phyloP scores from a whole-genome alignment of 2,113 vertebrate genomes.

The Tyrannus savana region DNA sequence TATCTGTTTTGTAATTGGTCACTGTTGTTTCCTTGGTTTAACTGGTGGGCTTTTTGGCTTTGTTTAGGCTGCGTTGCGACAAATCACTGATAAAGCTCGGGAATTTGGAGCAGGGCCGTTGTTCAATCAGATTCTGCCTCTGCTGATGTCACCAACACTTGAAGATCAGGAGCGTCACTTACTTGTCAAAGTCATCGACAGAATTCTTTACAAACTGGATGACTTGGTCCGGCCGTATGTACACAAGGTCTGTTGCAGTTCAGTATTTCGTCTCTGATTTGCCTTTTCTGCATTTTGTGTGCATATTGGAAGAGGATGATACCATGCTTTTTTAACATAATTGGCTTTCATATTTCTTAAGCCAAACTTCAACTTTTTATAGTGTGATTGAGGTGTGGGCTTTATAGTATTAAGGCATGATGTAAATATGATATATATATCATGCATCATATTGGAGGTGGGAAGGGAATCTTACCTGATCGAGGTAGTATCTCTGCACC shows the following conservation, averaged over 20 bases:
- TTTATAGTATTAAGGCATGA: not conserved
- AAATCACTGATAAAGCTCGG: slow-evolving; percentile 97
- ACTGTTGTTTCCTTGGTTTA: not conserved
- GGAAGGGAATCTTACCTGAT: not conserved
- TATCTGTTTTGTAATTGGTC: not conserved
- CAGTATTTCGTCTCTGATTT: not conserved
- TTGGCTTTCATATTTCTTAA: not conserved
- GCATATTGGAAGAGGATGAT: not conserved
- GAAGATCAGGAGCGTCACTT: slow-evolving; percentile 98
- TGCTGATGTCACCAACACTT: slow-evolving; percentile 97
- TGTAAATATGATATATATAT: not conserved
- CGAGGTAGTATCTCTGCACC: not conserved
- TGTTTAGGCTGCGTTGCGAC: slow-evolving; percentile 89
- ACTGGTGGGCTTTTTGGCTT: not conserved
- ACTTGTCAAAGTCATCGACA: slow-evolving; percentile 98
- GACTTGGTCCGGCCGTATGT: slow-evolving; percentile 97
- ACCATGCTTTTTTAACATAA: rapidly evolving
- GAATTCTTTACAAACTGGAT: slow-evolving; percentile 97
- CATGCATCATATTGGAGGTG: not conserved
- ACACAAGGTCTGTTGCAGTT: slow-evolving; percentile 86
- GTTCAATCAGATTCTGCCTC: slow-evolving; percentile 97
- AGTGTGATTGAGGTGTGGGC: not conserved
- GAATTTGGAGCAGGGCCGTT: slow-evolving; percentile 96
- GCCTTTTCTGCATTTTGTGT: not conserved
- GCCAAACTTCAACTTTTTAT: not conserved